Evolutionary conservation across 1,140 invertebrate genomes (phyloP).

Genomic region (Odontomachus brunneus): DNA sequence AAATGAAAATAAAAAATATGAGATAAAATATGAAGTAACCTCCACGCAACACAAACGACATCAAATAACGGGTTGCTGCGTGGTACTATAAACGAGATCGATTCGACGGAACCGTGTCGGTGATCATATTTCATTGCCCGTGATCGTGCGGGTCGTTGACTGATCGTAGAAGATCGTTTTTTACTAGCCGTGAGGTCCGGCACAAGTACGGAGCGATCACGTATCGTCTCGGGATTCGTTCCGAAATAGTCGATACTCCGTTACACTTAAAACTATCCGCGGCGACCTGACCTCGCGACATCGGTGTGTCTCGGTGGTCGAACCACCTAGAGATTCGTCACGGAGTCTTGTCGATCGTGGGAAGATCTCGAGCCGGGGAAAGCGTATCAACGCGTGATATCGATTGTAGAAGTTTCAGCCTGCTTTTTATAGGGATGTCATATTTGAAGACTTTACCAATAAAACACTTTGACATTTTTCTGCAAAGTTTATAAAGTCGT

Average conservation of each 20-base stretch:
- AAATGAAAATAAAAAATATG: no score
- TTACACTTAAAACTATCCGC: slow-evolving; percentile 27
- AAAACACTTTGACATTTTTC: no score
- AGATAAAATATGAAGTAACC: background rate
- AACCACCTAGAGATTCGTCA: slow-evolving; percentile 43
- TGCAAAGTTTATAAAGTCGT: no score
- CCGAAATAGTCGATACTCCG: slow-evolving; percentile 62
- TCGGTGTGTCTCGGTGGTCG: slow-evolving; percentile 40
- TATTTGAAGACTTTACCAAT: background rate
- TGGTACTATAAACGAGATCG: slow-evolving; percentile 2
- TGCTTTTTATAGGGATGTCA: background rate
- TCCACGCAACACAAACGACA: no score
- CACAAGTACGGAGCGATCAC: slow-evolving; percentile 19
- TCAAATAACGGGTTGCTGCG: background rate
- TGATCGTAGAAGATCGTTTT: slow-evolving; percentile 17
- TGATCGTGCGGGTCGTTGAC: background rate
- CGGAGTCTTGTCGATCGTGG: slow-evolving; percentile 62
- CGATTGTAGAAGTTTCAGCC: background rate
- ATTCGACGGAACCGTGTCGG: background rate
- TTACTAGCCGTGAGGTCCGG: slow-evolving; percentile 28
- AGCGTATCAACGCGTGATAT: background rate
- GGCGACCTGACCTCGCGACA: slow-evolving; percentile 9
- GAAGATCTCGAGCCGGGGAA: slow-evolving; percentile 39
- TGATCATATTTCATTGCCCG: slow-evolving; percentile 2
- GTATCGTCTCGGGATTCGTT: slow-evolving; percentile 65